Percentiles rank a stretch among this genome's conserved stretches.
Evolutionary conservation across 2,888 invertebrate genomes (phyloP).

Genomic region (Linnaemya tessellans): DNA sequence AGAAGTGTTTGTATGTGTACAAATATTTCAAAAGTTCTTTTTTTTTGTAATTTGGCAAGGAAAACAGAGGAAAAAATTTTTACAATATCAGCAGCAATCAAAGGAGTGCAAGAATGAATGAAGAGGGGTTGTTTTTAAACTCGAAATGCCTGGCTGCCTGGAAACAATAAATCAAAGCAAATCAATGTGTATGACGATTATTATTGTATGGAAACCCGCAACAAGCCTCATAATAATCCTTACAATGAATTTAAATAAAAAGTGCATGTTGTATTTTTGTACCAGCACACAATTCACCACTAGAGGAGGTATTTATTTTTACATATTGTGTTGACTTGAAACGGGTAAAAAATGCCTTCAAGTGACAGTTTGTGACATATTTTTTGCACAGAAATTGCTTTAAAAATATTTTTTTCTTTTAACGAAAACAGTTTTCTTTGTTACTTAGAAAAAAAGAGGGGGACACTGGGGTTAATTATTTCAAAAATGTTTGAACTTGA

Average conservation of each 20-base stretch:
- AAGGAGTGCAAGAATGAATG: conserved; percentile 42
- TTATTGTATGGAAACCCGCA: conserved; percentile 40
- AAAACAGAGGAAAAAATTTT: conserved; percentile 33
- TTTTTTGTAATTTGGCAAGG: conserved; percentile 17
- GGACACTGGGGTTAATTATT: too few relatives aligned
- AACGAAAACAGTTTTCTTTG: not conserved
- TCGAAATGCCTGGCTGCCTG: conserved; percentile 73
- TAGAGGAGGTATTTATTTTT: conserved; percentile 37
- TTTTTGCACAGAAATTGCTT: conserved; percentile 15
- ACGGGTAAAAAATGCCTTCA: conserved; percentile 71
- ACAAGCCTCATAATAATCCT: conserved; percentile 43
- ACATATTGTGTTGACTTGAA: conserved; percentile 49
- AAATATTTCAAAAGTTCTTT: conserved; percentile 55
- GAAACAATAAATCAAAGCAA: conserved; percentile 82
- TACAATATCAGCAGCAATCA: conserved; percentile 58
- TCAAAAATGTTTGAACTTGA: too few relatives aligned
- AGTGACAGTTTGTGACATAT: conserved; percentile 74
- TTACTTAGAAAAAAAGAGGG: too few relatives aligned
- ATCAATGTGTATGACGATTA: conserved; percentile 76
- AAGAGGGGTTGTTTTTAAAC: conserved; percentile 67
- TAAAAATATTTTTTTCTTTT: not conserved
- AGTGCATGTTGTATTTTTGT: conserved; percentile 30
- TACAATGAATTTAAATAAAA: conserved; percentile 35
- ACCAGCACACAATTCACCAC: not conserved
- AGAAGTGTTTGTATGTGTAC: conserved; percentile 52